These are phyloP conservation scores for Dermatophagoides farinae DNA, from an alignment of 1,140 invertebrate genomes.

Conservation along the genomic window DNA sequence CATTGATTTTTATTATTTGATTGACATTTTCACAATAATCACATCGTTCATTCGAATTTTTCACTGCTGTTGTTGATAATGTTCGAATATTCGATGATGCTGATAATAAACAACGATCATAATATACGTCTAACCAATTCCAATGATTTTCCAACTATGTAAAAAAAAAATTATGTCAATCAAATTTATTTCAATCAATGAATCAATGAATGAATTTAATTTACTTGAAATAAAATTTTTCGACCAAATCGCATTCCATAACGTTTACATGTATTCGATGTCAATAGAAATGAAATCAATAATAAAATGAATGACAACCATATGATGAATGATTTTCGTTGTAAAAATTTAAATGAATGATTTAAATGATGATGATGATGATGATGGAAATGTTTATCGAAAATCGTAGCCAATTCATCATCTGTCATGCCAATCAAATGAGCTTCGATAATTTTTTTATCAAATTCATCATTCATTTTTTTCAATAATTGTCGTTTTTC, in stretches of 20 bases:
- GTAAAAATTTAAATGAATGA: too few relatives aligned
- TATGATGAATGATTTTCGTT: not conserved
- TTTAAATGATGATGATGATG: too few relatives aligned
- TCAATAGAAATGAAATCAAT: not conserved
- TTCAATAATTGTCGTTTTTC: not conserved
- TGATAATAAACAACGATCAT: conserved; percentile 45
- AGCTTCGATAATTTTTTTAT: not conserved
- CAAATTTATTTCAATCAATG: not conserved
- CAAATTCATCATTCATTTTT: not conserved
- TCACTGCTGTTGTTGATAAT: not conserved
- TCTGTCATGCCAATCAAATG: not conserved
- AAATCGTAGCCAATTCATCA: not conserved
- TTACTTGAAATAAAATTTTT: not conserved
- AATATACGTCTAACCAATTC: conserved; percentile 57
- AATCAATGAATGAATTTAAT: not conserved
- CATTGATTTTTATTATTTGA: not conserved
- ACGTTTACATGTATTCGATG: not conserved
- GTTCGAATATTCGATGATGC: conserved; percentile 34
- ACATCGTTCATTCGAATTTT: not conserved
- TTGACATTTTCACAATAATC: not conserved
- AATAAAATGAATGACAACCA: not conserved
- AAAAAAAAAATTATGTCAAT: not conserved
- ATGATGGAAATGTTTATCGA: too few relatives aligned
- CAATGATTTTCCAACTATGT: conserved; percentile 41
- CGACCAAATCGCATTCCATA: not conserved